Conservation (phyloP, 2,113 vertebrate genomes). For the Heterochromis multidens region DNA sequence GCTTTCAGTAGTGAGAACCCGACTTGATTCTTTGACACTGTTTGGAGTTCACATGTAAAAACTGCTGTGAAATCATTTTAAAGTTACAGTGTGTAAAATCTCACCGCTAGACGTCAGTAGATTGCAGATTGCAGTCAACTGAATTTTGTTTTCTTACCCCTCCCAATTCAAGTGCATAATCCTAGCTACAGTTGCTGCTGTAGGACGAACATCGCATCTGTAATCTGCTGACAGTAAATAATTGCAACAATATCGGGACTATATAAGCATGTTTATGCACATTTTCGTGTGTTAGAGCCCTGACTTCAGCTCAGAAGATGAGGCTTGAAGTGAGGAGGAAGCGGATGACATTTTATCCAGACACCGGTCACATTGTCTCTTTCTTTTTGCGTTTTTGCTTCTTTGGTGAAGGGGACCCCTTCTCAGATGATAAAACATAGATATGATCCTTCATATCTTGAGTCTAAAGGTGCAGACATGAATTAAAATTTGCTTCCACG, state of each 20-base stretch:
- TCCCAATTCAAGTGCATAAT: neutral
- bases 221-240: neutral
- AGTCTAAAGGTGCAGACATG: too few relatives aligned
- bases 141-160: neutral
- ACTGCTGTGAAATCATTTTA: neutral
- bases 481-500: too few relatives aligned
- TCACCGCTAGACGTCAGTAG: neutral
- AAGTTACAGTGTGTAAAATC: neutral
- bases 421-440: too few relatives aligned
- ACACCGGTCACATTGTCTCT: too few relatives aligned
- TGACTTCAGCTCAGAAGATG: neutral
- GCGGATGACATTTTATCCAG: too few relatives aligned
- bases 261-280: neutral
- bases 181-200: rapidly evolving
- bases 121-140: neutral
- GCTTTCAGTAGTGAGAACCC: neutral
- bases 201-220: neutral
- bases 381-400: too few relatives aligned
- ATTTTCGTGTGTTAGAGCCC: neutral
- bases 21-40: neutral
- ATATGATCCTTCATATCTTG: too few relatives aligned
- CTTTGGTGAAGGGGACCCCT: too few relatives aligned
- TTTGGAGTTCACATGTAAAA: neutral
- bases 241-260: neutral
- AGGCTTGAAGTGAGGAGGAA: too few relatives aligned